These are phyloP conservation scores for Arion vulgaris DNA, from an alignment of 1,140 invertebrate species.

Conservation along the genomic window DNA sequence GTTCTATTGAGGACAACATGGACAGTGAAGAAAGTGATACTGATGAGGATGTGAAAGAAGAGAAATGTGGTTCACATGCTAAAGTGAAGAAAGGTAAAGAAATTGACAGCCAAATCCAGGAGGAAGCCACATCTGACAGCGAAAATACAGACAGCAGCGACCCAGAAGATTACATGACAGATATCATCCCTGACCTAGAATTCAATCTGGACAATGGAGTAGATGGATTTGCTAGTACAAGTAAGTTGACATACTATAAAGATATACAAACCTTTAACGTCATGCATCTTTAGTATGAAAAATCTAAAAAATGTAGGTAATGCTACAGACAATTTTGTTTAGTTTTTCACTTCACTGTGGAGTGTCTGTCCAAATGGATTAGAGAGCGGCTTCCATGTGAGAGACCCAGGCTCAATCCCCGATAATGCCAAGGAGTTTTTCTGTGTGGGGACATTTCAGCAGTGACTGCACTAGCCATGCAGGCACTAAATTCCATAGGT, in stretches of 20 bases:
- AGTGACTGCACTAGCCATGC: no score
- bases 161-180: background rate
- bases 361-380: no score
- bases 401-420: no score
- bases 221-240: background rate
- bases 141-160: background rate
- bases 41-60: background rate
- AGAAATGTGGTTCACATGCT: background rate
- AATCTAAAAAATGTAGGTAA: no score
- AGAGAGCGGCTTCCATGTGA: no score
- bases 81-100: background rate
- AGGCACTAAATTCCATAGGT: no score
- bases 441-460: no score
- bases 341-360: no score
- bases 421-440: no score
- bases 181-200: background rate
- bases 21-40: background rate
- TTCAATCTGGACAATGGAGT: conserved; percentile 13
- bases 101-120: background rate
- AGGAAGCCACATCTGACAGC: background rate
- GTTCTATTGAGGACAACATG: background rate
- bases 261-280: no score
- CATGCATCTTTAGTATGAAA: no score
- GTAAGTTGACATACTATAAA: background rate
- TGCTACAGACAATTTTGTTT: no score